phyloP scores from a whole-genome alignment of 1,140 invertebrate species.

The Thalassaphorura encarpata region DNA sequence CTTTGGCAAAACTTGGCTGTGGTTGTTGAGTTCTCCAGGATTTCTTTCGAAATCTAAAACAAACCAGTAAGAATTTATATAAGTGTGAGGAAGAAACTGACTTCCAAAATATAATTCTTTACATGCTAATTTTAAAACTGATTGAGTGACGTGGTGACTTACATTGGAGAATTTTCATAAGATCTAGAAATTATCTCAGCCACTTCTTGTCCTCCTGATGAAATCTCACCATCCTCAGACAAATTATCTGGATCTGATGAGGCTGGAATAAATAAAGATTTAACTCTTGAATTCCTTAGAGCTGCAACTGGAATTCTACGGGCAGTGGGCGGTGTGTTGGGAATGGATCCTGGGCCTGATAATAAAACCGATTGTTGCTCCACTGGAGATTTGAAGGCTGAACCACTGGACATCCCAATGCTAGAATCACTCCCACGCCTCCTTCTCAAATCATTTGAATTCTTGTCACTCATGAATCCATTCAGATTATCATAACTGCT shows the following conservation, averaged over 20 bases:
- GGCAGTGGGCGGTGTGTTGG: background rate
- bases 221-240: slow-evolving; percentile 31
- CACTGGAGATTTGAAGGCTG: no score
- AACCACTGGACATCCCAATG: no score
- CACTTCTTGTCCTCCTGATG: slow-evolving; percentile 30
- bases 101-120: background rate
- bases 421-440: background rate
- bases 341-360: background rate
- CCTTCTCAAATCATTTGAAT: background rate
- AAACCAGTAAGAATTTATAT: background rate
- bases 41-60: slow-evolving; percentile 25
- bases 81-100: background rate
- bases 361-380: no score
- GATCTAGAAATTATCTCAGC: slow-evolving; percentile 30
- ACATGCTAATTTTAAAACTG: background rate
- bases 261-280: slow-evolving; percentile 18
- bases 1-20: slow-evolving; percentile 17
- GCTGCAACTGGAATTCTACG: background rate
- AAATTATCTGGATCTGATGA: slow-evolving; percentile 15
- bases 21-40: slow-evolving; percentile 17
- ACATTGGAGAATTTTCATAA: slow-evolving; percentile 33
- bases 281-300: slow-evolving; percentile 4
- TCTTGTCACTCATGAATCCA: background rate
- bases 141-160: slow-evolving; percentile 1
- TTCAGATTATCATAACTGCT: slow-evolving; percentile 5